Percentiles rank a stretch among this genome's conserved stretches.
Conservation (phyloP, 2,888 invertebrate species). For the Xestia xanthographa region DNA sequence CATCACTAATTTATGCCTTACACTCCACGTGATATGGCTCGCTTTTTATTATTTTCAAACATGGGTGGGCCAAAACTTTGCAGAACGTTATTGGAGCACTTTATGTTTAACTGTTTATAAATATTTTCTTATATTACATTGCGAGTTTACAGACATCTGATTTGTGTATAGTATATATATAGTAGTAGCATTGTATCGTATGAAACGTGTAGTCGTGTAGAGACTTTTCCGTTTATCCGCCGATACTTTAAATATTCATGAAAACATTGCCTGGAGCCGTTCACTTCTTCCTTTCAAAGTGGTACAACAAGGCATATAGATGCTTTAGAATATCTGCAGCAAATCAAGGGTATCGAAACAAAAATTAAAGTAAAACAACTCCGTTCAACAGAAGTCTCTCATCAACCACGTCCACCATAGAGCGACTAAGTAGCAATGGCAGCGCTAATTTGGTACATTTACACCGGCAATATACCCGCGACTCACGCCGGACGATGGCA, state of each 20-base stretch:
- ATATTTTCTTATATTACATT: slow-evolving; percentile 37
- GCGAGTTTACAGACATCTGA: slow-evolving; percentile 18
- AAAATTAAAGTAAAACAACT: not conserved
- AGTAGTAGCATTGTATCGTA: not conserved
- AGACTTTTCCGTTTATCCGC: not conserved
- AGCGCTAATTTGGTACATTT: slow-evolving; percentile 79
- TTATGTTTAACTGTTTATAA: slow-evolving; percentile 46
- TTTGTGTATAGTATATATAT: not conserved
- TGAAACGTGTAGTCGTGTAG: not conserved
- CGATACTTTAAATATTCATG: not conserved
- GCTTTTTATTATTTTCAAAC: slow-evolving; percentile 80
- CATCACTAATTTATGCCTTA: slow-evolving; percentile 84
- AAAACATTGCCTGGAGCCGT: not conserved
- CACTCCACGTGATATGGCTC: slow-evolving; percentile 73
- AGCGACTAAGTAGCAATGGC: slow-evolving; percentile 71
- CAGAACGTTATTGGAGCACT: slow-evolving; percentile 46
- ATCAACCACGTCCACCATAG: slow-evolving; percentile 5
- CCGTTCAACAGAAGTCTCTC: not conserved
- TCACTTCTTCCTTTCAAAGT: not conserved
- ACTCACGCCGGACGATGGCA: slow-evolving; percentile 70
- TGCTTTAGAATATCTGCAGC: not conserved
- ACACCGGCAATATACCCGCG: slow-evolving; percentile 74
- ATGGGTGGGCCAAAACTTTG: slow-evolving; percentile 82
- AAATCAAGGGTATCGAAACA: not conserved
- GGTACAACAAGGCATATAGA: not conserved